phyloP scores from a whole-genome alignment of 2,797 vertebrate species.

The Bovichtus diacanthus region DNA sequence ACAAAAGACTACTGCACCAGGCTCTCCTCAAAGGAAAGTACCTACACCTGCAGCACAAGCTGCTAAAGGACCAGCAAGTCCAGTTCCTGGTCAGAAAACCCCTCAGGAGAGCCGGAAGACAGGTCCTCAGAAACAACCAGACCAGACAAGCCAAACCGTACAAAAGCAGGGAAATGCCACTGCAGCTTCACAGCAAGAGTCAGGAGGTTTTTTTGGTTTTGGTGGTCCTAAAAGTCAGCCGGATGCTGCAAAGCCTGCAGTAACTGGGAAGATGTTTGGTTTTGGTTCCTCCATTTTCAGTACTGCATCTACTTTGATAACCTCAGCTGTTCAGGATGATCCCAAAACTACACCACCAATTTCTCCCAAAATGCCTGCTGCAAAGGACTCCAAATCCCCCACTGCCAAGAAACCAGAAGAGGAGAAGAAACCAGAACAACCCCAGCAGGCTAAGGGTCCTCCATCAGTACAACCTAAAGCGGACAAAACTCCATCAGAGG shows the following conservation, averaged over 20 bases:
- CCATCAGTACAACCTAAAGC: conserved; percentile 53
- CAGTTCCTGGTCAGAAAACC: conserved; percentile 76
- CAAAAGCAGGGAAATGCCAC: conserved; percentile 69
- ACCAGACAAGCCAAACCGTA: conserved; percentile 59
- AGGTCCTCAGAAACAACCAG: conserved; percentile 68
- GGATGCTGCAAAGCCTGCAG: conserved; percentile 87
- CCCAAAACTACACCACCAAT: conserved; percentile 77
- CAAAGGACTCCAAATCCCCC: conserved; percentile 69
- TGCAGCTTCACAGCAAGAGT: conserved; percentile 58
- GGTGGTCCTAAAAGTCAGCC: conserved; percentile 76
- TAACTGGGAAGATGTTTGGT: conserved; percentile 94
- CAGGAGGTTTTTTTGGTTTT: conserved; percentile 69
- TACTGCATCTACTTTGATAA: conserved; percentile 93
- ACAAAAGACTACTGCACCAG: conserved; percentile 71
- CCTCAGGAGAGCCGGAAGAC: conserved; percentile 69
- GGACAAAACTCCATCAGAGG: conserved; percentile 56
- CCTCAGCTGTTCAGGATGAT: conserved; percentile 86
- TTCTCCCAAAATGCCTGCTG: conserved; percentile 74
- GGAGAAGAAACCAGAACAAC: conserved; percentile 65
- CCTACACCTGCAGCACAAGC: conserved; percentile 54
- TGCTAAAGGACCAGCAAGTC: conserved; percentile 57
- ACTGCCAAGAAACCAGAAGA: conserved; percentile 57
- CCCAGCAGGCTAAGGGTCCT: conserved; percentile 49
- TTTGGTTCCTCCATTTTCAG: conserved; percentile 95
- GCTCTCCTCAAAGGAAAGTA: conserved; percentile 68